Percentiles rank a stretch among this genome's conserved stretches.
Evolutionary conservation across 2,888 invertebrate species (phyloP).

Genomic region (Galeopsomyia nigrocyanea): DNA sequence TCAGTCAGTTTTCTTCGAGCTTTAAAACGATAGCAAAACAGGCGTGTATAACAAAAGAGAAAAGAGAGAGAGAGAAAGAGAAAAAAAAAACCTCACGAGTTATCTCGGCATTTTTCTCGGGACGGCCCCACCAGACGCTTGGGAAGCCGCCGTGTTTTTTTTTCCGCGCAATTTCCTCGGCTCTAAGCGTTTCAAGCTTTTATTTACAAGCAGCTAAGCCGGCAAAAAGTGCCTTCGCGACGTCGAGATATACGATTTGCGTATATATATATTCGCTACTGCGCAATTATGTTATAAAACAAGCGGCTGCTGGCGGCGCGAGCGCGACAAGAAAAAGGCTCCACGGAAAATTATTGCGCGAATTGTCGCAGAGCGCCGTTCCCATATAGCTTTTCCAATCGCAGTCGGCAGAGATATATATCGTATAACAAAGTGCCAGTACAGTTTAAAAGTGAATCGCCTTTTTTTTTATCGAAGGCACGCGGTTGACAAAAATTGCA

Average conservation of each 20-base stretch:
- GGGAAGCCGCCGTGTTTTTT: slow-evolving; percentile 4
- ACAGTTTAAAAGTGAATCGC: slow-evolving; percentile 5
- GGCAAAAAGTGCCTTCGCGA: slow-evolving; percentile 1
- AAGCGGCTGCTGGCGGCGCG: neutral
- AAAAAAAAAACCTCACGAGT: neutral
- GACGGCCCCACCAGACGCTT: neutral
- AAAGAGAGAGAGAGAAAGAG: slow-evolving; percentile 7
- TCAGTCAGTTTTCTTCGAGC: neutral
- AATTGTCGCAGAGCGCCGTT: slow-evolving; percentile 5
- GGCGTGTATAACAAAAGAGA: neutral
- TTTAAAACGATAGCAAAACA: slow-evolving; percentile 5
- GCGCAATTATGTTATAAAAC: slow-evolving; percentile 42
- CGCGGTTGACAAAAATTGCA: no score
- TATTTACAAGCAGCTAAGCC: slow-evolving; percentile 22
- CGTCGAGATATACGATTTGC: slow-evolving; percentile 42
- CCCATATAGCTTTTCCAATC: slow-evolving; percentile 23
- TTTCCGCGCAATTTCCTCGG: slow-evolving; percentile 25
- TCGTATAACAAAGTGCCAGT: slow-evolving; percentile 14
- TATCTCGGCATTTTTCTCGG: slow-evolving; percentile 10
- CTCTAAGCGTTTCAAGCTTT: slow-evolving; percentile 8
- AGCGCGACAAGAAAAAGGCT: slow-evolving; percentile 5
- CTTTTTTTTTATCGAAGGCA: neutral
- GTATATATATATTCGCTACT: slow-evolving; percentile 27
- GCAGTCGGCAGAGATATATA: neutral
- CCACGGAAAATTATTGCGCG: slow-evolving; percentile 25